phyloP scores from a whole-genome alignment of 2,888 invertebrate genomes.

The Ypsolopha scabrella region DNA sequence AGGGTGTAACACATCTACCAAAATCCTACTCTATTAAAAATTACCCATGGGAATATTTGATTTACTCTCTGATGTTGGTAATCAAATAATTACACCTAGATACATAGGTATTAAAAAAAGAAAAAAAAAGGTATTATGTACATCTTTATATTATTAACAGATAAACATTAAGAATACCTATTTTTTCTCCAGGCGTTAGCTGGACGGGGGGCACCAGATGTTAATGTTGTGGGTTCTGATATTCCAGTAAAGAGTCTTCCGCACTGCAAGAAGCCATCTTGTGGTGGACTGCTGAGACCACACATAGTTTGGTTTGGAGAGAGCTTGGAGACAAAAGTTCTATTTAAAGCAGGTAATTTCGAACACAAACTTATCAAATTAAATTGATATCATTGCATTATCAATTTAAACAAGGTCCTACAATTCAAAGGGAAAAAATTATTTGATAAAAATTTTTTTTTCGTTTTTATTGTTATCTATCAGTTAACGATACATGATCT shows the following conservation, averaged over 20 bases:
- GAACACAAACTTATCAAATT: not conserved
- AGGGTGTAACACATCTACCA: no score
- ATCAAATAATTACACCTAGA: not conserved
- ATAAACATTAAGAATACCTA: conserved; percentile 4
- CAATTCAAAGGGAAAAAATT: no score
- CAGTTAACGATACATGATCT: no score
- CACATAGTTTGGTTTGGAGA: conserved; percentile 94
- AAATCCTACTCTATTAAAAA: no score
- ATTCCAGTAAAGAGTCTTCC: conserved; percentile 79
- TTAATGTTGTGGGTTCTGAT: conserved; percentile 54
- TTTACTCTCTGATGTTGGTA: no score
- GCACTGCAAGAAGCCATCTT: conserved; percentile 72
- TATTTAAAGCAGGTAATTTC: conserved; percentile 72
- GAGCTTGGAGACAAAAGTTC: conserved; percentile 72
- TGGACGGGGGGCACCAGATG: conserved; percentile 73
- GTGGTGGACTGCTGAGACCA: conserved; percentile 79
- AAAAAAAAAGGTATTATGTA: not conserved
- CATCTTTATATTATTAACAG: no score
- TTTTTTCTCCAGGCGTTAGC: conserved; percentile 31
- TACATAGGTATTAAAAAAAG: not conserved
- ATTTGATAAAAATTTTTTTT: no score
- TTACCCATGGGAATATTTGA: no score
- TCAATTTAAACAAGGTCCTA: no score
- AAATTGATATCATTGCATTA: no score
- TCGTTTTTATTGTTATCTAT: no score